phyloP scores from a whole-genome alignment of 2,797 vertebrate genomes.

The Pogoniulus pusillus region DNA sequence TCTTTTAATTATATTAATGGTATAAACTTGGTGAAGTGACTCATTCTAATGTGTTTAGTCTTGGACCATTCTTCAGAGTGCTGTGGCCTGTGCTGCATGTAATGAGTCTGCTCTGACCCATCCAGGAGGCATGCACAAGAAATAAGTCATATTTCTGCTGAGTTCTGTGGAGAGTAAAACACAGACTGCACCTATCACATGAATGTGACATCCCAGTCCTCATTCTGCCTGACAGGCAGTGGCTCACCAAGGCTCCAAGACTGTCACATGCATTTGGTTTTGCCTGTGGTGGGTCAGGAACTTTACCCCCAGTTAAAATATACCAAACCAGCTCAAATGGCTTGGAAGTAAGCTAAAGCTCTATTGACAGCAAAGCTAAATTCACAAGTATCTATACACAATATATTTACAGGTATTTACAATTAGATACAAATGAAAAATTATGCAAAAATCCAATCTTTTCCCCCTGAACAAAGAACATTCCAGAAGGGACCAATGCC shows the following conservation, averaged over 20 bases:
- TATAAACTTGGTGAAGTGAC: background rate
- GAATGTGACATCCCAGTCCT: background rate
- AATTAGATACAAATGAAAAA: too few species aligned
- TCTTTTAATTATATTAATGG: background rate
- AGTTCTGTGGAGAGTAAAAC: background rate
- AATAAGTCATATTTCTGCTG: background rate
- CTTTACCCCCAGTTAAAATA: too few species aligned
- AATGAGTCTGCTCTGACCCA: background rate
- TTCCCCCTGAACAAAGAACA: too few species aligned
- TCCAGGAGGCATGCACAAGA: background rate
- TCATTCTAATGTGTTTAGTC: background rate
- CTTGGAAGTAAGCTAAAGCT: too few species aligned
- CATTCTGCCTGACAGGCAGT: background rate
- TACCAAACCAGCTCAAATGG: too few species aligned
- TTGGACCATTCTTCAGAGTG: background rate
- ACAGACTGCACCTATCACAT: fast-evolving
- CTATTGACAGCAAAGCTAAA: too few species aligned
- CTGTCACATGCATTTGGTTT: background rate
- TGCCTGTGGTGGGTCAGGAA: background rate
- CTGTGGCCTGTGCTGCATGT: background rate
- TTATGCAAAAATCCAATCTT: too few species aligned
- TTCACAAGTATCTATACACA: too few species aligned
- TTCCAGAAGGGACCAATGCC: too few species aligned
- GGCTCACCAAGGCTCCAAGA: background rate
- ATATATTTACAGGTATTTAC: too few species aligned